These are phyloP conservation scores for Hucho hucho DNA, from an alignment of 2,113 vertebrate genomes.

Conservation along the genomic window DNA sequence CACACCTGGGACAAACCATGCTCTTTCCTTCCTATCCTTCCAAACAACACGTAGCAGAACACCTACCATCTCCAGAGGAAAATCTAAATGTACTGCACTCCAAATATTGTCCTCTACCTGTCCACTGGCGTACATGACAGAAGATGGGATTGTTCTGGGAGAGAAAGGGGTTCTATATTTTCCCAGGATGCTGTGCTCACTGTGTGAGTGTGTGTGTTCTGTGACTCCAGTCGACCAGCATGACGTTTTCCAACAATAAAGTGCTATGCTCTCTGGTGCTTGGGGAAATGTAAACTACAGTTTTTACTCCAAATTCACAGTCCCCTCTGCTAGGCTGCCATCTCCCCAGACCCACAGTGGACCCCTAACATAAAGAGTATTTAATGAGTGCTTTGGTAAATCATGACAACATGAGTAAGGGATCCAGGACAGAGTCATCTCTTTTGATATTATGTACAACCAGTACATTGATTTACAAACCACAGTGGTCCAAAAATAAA, in stretches of 20 bases:
- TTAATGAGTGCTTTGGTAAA: constrained; percentile 82
- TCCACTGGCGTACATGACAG: constrained; percentile 57
- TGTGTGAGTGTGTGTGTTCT: constrained; percentile 63
- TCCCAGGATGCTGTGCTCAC: constrained; percentile 33
- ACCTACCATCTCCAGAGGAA: constrained; percentile 61
- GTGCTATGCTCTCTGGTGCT: constrained; percentile 84
- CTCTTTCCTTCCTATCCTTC: constrained; percentile 15
- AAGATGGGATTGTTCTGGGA: constrained; percentile 35
- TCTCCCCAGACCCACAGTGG: constrained; percentile 76
- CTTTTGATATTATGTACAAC: constrained; percentile 75
- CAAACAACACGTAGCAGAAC: constrained; percentile 30
- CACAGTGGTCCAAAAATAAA: constrained; percentile 76
- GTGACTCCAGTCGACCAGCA: constrained; percentile 75
- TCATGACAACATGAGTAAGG: constrained; percentile 81
- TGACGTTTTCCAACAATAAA: constrained; percentile 85
- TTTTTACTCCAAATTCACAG: constrained; percentile 83
- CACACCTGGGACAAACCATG: constrained; percentile 35
- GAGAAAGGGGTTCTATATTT: constrained; percentile 33
- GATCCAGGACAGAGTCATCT: constrained; percentile 73
- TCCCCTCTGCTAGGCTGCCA: constrained; percentile 76
- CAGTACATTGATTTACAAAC: too few species aligned
- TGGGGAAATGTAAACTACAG: constrained; percentile 84
- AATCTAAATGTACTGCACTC: constrained; percentile 59
- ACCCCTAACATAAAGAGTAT: constrained; percentile 80
- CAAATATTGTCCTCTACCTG: constrained; percentile 61